Conservation (phyloP, 1,140 invertebrate species). For the Mizuhopecten yessoensis region DNA sequence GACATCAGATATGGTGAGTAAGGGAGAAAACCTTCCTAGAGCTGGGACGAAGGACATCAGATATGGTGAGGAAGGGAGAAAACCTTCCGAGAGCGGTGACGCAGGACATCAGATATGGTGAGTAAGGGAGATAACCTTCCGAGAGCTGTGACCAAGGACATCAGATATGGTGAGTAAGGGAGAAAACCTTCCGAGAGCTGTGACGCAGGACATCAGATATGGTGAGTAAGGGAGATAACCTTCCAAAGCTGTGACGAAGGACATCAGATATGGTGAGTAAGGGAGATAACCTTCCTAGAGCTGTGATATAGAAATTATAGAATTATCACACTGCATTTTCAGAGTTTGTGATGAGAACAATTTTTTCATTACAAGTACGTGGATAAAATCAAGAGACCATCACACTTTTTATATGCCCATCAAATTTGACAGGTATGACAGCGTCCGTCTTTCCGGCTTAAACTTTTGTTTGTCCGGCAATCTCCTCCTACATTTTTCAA, state of each 20-base stretch:
- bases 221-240: conserved; percentile 86
- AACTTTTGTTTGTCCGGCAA: no score
- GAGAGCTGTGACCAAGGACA: conserved; percentile 94
- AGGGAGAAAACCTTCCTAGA: conserved; percentile 92
- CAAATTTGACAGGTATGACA: no score
- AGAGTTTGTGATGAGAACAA: no score
- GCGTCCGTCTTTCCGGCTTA: no score
- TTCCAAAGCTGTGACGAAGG: conserved; percentile 95
- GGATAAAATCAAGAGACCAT: no score
- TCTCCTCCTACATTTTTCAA: no score
- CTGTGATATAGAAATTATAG: no score
- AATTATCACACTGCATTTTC: no score
- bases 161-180: conserved; percentile 90
- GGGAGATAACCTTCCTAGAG: conserved; percentile 90
- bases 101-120: conserved; percentile 94
- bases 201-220: conserved; percentile 94
- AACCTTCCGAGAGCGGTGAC: conserved; percentile 97
- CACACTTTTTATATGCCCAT: no score
- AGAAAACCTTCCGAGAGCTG: conserved; percentile 96
- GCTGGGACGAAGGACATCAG: conserved; percentile 95
- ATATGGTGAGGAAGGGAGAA: conserved; percentile 90
- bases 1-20: background rate
- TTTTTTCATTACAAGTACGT: no score
- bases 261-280: conserved; percentile 92
- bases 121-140: conserved; percentile 75